These are phyloP conservation scores for Heteromurus nitidus DNA, from an alignment of 2,888 invertebrate species.

Conservation along the genomic window DNA sequence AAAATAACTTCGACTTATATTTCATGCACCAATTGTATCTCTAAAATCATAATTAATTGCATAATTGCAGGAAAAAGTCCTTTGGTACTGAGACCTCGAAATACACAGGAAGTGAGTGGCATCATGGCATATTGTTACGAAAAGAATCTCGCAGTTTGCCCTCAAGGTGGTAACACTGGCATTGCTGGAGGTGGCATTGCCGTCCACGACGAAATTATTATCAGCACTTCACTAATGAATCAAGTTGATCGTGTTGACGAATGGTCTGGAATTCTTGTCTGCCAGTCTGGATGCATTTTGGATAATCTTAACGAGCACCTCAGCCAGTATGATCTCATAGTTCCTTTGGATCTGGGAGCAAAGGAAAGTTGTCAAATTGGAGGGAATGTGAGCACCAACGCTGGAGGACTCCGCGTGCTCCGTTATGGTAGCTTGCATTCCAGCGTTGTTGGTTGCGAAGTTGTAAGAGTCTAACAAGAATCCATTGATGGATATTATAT, in stretches of 20 bases:
- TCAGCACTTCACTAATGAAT: slow-evolving; percentile 91
- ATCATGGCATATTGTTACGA: slow-evolving; percentile 91
- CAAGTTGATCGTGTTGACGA: slow-evolving; percentile 88
- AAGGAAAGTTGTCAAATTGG: slow-evolving; percentile 96
- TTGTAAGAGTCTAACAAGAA: slow-evolving; percentile 79
- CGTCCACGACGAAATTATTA: slow-evolving; percentile 95
- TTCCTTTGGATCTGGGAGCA: slow-evolving; percentile 97
- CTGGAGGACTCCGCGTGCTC: slow-evolving; percentile 91
- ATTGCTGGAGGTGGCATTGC: slow-evolving; percentile 97
- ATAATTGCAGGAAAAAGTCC: slow-evolving; percentile 83
- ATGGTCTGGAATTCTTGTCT: slow-evolving; percentile 86
- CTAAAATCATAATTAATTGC: too few species aligned
- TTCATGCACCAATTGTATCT: too few species aligned
- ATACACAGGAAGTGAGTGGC: slow-evolving; percentile 89
- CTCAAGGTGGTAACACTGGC: slow-evolving; percentile 97
- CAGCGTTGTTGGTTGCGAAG: slow-evolving; percentile 92
- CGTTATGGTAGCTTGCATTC: slow-evolving; percentile 97
- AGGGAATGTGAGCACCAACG: slow-evolving; percentile 78
- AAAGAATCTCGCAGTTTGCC: slow-evolving; percentile 90
- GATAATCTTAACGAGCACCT: slow-evolving; percentile 88
- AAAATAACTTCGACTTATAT: too few species aligned
- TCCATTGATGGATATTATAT: neutral
- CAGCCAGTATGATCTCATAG: slow-evolving; percentile 84
- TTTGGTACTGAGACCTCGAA: slow-evolving; percentile 84
- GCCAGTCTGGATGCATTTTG: slow-evolving; percentile 95